Evolutionary conservation across 2,113 vertebrate genomes (phyloP).

Genomic region (Brachypteracias leptosomus): DNA sequence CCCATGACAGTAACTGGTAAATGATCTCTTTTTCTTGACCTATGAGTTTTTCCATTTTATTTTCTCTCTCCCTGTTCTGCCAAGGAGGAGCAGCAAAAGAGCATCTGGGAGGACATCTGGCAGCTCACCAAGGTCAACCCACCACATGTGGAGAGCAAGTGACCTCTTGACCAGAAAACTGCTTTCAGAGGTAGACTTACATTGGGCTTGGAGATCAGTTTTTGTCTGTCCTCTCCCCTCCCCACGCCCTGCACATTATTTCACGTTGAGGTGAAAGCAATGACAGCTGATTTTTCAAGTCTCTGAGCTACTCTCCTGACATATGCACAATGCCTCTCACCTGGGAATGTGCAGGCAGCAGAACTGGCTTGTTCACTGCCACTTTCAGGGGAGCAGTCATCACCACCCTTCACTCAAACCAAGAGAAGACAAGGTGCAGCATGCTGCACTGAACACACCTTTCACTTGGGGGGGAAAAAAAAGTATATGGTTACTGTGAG

Average conservation of each 20-base stretch:
- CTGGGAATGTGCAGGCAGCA: background rate
- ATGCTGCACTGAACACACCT: background rate
- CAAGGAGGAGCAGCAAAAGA: background rate
- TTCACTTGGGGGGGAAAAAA: background rate
- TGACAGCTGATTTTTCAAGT: background rate
- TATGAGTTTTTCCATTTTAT: background rate
- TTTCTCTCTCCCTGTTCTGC: background rate
- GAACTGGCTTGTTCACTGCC: background rate
- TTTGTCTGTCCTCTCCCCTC: background rate
- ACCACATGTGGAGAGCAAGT: background rate
- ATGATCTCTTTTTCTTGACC: background rate
- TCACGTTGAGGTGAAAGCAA: background rate
- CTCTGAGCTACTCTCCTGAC: background rate
- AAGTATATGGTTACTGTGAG: background rate
- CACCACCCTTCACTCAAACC: background rate
- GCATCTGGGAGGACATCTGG: background rate
- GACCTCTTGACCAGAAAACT: background rate
- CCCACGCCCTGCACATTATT: background rate
- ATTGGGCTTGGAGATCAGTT: background rate
- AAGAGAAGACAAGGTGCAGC: background rate
- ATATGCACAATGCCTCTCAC: background rate
- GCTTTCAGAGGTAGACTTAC: background rate
- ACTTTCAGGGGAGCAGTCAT: background rate
- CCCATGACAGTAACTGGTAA: background rate
- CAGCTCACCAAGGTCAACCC: background rate